Percentiles rank a stretch among this genome's conserved stretches.
Conservation (phyloP, 1,140 invertebrate genomes). For the Anastatus disparis region DNA sequence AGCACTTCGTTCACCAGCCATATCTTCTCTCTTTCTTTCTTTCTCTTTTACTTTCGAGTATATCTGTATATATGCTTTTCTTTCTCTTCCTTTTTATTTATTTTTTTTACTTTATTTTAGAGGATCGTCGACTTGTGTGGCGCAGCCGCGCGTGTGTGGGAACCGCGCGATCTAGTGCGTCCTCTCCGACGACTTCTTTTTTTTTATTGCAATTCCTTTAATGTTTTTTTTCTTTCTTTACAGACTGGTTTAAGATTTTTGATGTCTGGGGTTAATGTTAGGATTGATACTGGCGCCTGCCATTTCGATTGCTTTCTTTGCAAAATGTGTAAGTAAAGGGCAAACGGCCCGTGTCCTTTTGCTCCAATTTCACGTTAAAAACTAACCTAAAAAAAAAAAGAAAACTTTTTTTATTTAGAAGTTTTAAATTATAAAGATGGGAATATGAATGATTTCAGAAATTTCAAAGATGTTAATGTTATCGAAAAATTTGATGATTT, state of each 20-base stretch:
- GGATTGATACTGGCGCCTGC: not conserved
- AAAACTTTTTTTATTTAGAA: not conserved
- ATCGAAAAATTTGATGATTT: too few species aligned
- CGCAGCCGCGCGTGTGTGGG: slow-evolving; percentile 26
- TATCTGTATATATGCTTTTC: not conserved
- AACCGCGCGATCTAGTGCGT: slow-evolving; percentile 19
- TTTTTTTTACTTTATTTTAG: not conserved
- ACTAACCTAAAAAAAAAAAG: slow-evolving; percentile 25
- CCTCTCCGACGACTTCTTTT: slow-evolving; percentile 16
- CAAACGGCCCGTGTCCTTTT: not conserved
- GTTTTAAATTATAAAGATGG: too few species aligned
- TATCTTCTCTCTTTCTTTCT: slow-evolving; percentile 45
- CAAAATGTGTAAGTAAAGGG: too few species aligned
- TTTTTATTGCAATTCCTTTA: too few species aligned
- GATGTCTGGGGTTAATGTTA: not conserved
- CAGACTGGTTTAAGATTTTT: not conserved
- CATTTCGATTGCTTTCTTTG: slow-evolving; percentile 7
- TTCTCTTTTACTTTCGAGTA: not conserved
- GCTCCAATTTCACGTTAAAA: not conserved
- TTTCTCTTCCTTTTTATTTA: slow-evolving; percentile 24
- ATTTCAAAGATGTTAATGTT: too few species aligned
- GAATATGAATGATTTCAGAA: too few species aligned
- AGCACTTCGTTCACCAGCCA: slow-evolving; percentile 58
- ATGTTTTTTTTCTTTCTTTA: slow-evolving; percentile 27
- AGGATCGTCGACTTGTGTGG: slow-evolving; percentile 35